Evolutionary conservation across 2,888 invertebrate genomes (phyloP).

Genomic region (Campoletis raptor): DNA sequence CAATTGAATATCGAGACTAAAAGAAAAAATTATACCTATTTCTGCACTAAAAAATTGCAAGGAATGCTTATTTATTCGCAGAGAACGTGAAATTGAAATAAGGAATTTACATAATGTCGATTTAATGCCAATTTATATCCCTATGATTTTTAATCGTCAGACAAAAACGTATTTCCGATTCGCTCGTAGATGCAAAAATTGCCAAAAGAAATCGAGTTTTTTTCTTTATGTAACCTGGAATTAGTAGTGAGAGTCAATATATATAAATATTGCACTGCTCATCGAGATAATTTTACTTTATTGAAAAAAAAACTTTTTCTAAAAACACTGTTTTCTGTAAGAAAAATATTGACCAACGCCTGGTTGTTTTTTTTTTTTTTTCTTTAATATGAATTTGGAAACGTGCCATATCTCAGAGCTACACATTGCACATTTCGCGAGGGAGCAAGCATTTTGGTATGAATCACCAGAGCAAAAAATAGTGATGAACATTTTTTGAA

Average conservation of each 20-base stretch:
- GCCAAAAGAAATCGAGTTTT: background rate
- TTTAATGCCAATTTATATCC: background rate
- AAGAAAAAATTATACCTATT: background rate
- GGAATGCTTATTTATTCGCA: background rate
- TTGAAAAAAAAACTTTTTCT: background rate
- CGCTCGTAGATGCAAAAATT: background rate
- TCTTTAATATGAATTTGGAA: background rate
- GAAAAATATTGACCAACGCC: background rate
- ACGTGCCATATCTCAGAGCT: background rate
- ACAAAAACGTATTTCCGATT: background rate
- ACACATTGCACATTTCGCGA: slow-evolving; percentile 5
- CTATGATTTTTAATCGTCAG: no score
- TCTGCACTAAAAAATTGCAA: background rate
- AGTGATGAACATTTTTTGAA: background rate
- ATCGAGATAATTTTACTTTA: background rate
- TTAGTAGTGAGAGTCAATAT: background rate
- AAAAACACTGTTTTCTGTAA: background rate
- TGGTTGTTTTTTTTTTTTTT: background rate
- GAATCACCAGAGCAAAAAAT: slow-evolving; percentile 1
- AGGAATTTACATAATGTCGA: background rate
- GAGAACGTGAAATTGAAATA: background rate
- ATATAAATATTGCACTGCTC: background rate
- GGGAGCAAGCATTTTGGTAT: background rate
- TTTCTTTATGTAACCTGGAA: background rate
- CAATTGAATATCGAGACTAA: background rate